Evolutionary conservation across 2,113 vertebrate species (phyloP).

Genomic region (Anolis sagrei): DNA sequence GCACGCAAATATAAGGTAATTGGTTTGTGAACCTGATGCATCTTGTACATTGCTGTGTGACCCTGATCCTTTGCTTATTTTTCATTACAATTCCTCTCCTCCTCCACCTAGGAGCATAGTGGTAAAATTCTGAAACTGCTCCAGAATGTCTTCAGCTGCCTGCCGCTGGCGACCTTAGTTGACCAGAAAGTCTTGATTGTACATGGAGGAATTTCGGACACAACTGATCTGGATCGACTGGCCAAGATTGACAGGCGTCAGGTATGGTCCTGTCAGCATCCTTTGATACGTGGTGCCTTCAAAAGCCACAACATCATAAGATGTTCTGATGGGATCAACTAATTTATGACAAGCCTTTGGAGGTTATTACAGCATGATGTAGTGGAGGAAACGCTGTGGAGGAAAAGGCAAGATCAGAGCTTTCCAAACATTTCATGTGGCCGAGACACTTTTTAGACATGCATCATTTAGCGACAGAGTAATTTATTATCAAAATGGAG

Average conservation of each 20-base stretch:
- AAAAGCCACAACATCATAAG: background rate
- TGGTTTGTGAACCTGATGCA: background rate
- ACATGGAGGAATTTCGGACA: constrained; percentile 90
- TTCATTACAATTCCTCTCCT: constrained; percentile 1
- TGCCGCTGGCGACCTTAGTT: constrained; percentile 89
- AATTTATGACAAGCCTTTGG: too few relatives aligned
- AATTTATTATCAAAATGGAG: too few relatives aligned
- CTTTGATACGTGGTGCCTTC: constrained; percentile 38
- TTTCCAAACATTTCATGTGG: too few relatives aligned
- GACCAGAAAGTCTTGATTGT: constrained; percentile 90
- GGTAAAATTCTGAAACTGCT: constrained; percentile 88
- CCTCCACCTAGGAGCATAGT: constrained; percentile 81
- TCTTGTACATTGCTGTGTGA: background rate
- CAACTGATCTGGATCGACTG: constrained; percentile 84
- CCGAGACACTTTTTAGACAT: too few relatives aligned
- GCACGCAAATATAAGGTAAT: constrained; percentile 9
- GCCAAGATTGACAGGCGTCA: constrained; percentile 84
- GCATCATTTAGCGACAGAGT: too few relatives aligned
- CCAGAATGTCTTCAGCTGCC: constrained; percentile 91
- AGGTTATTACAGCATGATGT: too few relatives aligned
- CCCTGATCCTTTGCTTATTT: background rate
- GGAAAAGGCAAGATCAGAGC: too few relatives aligned
- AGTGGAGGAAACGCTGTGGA: too few relatives aligned
- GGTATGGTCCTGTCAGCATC: constrained; percentile 70
- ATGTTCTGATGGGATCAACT: background rate